Evolutionary conservation across 2,113 vertebrate genomes (phyloP), one percentile per base, ranked within the genome.

Genomic region (Chionodraco myersi): DNA sequence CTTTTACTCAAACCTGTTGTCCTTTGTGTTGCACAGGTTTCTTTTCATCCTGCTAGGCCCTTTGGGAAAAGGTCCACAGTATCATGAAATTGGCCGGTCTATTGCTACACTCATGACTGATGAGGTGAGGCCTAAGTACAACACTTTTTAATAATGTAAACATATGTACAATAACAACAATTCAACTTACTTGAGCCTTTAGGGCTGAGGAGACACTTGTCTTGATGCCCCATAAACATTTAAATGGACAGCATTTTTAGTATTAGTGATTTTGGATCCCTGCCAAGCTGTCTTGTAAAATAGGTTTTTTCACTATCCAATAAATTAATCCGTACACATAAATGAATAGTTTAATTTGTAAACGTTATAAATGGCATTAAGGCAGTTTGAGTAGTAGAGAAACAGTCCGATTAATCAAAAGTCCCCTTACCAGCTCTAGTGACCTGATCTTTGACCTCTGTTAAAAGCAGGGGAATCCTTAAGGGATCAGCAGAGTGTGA

Each of bases 71-170:
- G 96, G 97, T 48, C 96, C 97, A 52, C 97, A 99, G 83, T 99
- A 98, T 90, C 98, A 99, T 83, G 98, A 99, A 87, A 99, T 99
- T 72, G 98, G 98, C 81, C 96, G 98, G 75, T 99, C 98, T 49
- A 99, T 99, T 86, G 98, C 96, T 80, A 99, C 98, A 0, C 90
- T 99, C 78, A 99, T 99, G 98, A 99, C 98, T 62, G 98, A 99
- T 88, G 98, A 99, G 97, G 98, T 98, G 96, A 94, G 89, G 14
- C 45, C 14, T 10, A 12, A 36, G n/a, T 52, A 18, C 15, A 41
- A 41, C 36, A 41, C 36, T 41, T 41, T 30, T 3, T 48, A 18
- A 47, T 4, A 4, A 2, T 57, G n/a, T 36, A 18, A 18, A 13
- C 6, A 44, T n/a, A 34, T 0, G 10, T 15, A 16, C 10, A 8